Base-by-base conservation (phyloP, 2,888 invertebrate species). In the Melinaea marsaeus region DNA sequence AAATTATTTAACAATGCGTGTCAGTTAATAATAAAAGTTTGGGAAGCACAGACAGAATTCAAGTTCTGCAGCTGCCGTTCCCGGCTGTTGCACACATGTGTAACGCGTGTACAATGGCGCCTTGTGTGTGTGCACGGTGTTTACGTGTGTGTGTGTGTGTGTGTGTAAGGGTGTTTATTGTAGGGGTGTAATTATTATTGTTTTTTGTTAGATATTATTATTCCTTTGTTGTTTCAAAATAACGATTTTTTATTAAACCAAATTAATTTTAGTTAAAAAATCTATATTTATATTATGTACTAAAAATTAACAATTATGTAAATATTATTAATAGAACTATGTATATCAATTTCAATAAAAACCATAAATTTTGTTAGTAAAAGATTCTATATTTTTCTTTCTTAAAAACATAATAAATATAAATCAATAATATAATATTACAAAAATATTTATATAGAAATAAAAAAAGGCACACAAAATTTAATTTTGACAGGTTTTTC, bases 11-110 rank as follows among this genome's bases (percentile, higher is more conserved):
- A 61, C 37, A 54, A 33, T 46, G 42, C 51, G 9, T 46, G 61
- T 59, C 61, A 61, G 74, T 74, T 75, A 76, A 75, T 78, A 76
- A 75, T 76, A 77, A 84, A 84, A 86, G 80, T 88, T 90, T 90
- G 88, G 81, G 84, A 80, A 72, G 76, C 87, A 64, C 76, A 75
- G 80, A 67, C 81, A 59, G 79, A 77, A 84, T 86, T 83, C 86
- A 80, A 86, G 84, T 86, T 86, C 75, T 83, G 90, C 90, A 90
- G 90, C 90, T 90, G 90, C 83, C 85, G 80, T 78, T 78, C 80
- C 70, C 75, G 81, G 79, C 76, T 79, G 75, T 75, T 75, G 75
- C 75, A 76, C 72, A 73, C 70, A 72, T 69, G 69, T 64, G 66
- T 67, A 62, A 65, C 42, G 60, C 72, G 71, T 75, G 72, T 72